Conservation (phyloP, 2,888 invertebrate species). For the Trachelus troglodyta region DNA sequence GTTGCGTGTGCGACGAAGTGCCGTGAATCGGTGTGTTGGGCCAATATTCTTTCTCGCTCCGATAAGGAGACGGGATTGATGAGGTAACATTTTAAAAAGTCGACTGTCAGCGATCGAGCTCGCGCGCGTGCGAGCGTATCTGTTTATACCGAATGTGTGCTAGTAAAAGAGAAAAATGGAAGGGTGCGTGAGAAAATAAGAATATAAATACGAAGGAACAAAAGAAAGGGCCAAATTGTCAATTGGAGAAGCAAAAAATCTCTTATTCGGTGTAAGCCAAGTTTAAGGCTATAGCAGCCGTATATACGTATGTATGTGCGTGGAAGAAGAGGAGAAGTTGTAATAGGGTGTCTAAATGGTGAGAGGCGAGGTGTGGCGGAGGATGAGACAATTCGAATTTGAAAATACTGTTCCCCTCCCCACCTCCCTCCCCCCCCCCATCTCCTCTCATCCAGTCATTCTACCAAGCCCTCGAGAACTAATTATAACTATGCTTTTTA, state of each 20-base stretch:
- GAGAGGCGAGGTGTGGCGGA: not conserved
- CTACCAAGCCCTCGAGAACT: slow-evolving; percentile 1
- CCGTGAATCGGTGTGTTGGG: not conserved
- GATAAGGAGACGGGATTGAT: not conserved
- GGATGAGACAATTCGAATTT: not conserved
- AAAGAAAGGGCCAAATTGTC: not conserved
- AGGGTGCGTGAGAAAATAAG: not conserved
- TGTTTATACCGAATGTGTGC: not conserved
- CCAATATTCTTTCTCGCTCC: not conserved
- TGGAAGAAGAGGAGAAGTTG: not conserved
- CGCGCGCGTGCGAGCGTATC: not conserved
- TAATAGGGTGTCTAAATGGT: not conserved
- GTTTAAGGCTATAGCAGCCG: not conserved
- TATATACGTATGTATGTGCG: not conserved
- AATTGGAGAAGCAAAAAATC: not conserved
- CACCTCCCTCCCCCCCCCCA: not conserved
- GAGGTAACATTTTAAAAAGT: too few relatives aligned
- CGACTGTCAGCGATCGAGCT: too few relatives aligned
- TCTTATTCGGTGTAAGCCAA: not conserved
- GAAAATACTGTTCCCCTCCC: not conserved
- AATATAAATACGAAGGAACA: not conserved
- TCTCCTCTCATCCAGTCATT: not conserved
- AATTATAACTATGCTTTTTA: slow-evolving; percentile 50
- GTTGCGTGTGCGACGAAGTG: not conserved
- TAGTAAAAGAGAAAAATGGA: not conserved